phyloP scores from a whole-genome alignment of 2,888 invertebrate species.

The Phragmatobia fuliginosa region DNA sequence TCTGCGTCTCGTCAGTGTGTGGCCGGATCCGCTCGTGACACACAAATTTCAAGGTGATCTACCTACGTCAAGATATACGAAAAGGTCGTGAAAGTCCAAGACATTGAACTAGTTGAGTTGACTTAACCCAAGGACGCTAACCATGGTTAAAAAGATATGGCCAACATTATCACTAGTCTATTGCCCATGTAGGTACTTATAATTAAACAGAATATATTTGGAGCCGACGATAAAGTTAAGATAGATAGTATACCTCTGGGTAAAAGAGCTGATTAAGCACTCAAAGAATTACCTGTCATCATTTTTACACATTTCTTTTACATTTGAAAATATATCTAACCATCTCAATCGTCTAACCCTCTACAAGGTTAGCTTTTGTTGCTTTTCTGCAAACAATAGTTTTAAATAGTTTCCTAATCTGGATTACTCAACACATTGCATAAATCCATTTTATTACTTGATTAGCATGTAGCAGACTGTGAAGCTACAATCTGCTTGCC shows the following conservation, averaged over 20 bases:
- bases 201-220: background rate
- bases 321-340: no score
- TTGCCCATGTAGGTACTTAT: background rate
- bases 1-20: background rate
- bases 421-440: background rate
- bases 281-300: no score
- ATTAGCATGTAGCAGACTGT: background rate
- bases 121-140: background rate
- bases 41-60: constrained; percentile 13
- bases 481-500: background rate
- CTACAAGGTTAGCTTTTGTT: background rate
- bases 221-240: background rate
- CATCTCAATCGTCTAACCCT: no score
- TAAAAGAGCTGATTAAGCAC: no score
- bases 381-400: background rate
- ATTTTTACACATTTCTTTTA: no score
- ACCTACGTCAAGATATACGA: background rate
- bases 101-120: background rate
- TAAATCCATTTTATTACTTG: background rate
- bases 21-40: constrained; percentile 12
- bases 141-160: background rate
- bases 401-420: background rate
- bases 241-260: background rate
- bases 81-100: background rate
- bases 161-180: background rate